These are phyloP conservation scores for Dendrolimus pini DNA, from an alignment of 2,888 invertebrate species.

Conservation along the genomic window DNA sequence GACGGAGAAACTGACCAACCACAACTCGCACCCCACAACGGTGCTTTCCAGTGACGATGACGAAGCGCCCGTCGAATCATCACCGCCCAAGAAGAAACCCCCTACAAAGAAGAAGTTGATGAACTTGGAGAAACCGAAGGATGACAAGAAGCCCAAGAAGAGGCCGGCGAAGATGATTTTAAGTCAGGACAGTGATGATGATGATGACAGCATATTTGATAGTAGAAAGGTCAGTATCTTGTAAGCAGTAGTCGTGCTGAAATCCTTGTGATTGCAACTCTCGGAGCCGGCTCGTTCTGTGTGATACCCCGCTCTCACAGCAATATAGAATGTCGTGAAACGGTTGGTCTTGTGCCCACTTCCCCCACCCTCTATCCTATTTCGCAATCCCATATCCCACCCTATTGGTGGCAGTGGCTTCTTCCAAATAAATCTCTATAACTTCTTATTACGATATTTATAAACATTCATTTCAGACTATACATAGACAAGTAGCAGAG, in stretches of 20 bases:
- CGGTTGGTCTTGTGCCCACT: too few relatives aligned
- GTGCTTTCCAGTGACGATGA: conserved; percentile 47
- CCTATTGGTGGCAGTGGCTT: too few relatives aligned
- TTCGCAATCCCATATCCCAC: too few relatives aligned
- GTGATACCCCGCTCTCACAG: too few relatives aligned
- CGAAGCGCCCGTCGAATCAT: conserved; percentile 17
- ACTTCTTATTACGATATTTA: too few relatives aligned
- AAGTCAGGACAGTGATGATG: conserved; percentile 53
- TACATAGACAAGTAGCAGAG: too few relatives aligned
- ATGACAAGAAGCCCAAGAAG: conserved; percentile 56
- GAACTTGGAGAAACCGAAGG: conserved; percentile 31
- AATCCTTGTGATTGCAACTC: too few relatives aligned
- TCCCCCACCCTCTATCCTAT: too few relatives aligned
- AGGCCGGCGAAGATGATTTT: conserved; percentile 47
- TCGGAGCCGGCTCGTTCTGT: too few relatives aligned
- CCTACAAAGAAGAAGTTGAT: conserved; percentile 49
- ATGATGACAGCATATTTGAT: conserved; percentile 68
- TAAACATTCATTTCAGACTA: too few relatives aligned
- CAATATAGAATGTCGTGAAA: too few relatives aligned
- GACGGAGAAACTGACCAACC: conserved; percentile 19
- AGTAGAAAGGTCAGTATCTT: conserved; percentile 52
- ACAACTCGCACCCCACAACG: conserved; percentile 16
- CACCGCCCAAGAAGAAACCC: conserved; percentile 52
- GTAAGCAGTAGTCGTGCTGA: not conserved
- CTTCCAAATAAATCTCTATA: too few relatives aligned